phyloP scores from a whole-genome alignment of 2,888 invertebrate species.

The Melieria omissa region DNA sequence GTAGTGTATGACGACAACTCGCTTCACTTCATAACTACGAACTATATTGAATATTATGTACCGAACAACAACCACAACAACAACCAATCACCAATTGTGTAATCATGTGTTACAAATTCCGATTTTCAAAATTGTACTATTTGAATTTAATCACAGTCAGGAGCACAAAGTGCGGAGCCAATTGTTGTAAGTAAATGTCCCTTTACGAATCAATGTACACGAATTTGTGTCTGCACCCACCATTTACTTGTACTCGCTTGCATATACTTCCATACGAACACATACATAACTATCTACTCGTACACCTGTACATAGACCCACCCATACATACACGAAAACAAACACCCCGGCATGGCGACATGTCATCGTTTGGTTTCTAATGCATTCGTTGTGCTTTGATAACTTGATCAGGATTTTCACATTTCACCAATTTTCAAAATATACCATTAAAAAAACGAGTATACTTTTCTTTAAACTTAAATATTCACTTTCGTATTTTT shows the following conservation, averaged over 20 bases:
- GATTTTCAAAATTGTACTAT: conserved; percentile 8
- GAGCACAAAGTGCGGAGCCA: conserved; percentile 90
- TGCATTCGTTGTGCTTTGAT: too few species aligned
- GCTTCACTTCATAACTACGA: too few species aligned
- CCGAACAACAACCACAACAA: neutral
- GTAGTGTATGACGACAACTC: too few species aligned
- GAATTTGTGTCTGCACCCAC: conserved; percentile 31
- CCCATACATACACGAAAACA: conserved; percentile 1
- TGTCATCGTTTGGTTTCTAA: too few species aligned
- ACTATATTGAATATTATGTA: too few species aligned
- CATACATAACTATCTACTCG: conserved; percentile 9
- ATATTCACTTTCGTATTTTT: too few species aligned
- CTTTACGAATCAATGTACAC: conserved; percentile 43
- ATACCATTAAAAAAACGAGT: too few species aligned
- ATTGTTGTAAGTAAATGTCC: conserved; percentile 88
- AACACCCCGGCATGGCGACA: too few species aligned
- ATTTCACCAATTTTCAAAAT: too few species aligned
- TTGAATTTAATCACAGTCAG: conserved; percentile 71
- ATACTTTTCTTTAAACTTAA: too few species aligned
- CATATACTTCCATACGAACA: conserved; percentile 14
- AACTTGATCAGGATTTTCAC: too few species aligned
- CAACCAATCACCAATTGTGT: neutral
- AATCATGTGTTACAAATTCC: too few species aligned
- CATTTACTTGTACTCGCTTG: conserved; percentile 30
- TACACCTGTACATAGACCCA: neutral